Evolutionary conservation across 30 jellyfish, hydroid and myxozoan species (phyloP).

Genomic region (Clytia hemisphaerica): DNA sequence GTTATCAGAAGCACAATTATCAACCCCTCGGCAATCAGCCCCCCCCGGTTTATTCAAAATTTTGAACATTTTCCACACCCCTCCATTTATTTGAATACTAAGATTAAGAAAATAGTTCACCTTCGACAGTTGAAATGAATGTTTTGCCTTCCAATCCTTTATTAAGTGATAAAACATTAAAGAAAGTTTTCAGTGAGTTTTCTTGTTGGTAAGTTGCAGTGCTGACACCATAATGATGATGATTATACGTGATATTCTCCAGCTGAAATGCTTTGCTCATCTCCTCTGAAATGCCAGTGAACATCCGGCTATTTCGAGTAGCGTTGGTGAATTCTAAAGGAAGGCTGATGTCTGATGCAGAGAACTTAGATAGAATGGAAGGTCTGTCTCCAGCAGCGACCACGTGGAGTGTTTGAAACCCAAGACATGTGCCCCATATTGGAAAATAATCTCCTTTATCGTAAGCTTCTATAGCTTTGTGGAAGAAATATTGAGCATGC

Average conservation of each 20-base stretch:
- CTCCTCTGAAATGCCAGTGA: slow-evolving; percentile 39
- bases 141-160: slow-evolving; percentile 46
- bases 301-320: slow-evolving; percentile 53
- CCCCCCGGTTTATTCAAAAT: no score
- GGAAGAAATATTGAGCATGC: slow-evolving; percentile 60
- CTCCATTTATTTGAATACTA: no score
- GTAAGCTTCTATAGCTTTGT: slow-evolving; percentile 77
- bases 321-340: slow-evolving; percentile 54
- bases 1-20: no score
- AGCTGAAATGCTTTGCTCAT: slow-evolving; percentile 6
- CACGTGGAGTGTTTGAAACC: slow-evolving; percentile 77
- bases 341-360: slow-evolving; percentile 54
- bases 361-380: slow-evolving; percentile 28
- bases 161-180: slow-evolving; percentile 50
- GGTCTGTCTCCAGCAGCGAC: slow-evolving; percentile 46
- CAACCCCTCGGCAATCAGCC: no score
- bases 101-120: no score
- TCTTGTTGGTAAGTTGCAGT: slow-evolving; percentile 45
- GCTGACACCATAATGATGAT: slow-evolving; percentile 65
- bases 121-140: slow-evolving; percentile 79
- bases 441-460: slow-evolving; percentile 88
- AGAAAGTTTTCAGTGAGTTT: slow-evolving; percentile 23
- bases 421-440: slow-evolving; percentile 97
- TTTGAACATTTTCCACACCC: no score
- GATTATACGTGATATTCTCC: slow-evolving; percentile 73